Conservation (phyloP, 1,140 invertebrate genomes). For the Tigriopus japonicus region DNA sequence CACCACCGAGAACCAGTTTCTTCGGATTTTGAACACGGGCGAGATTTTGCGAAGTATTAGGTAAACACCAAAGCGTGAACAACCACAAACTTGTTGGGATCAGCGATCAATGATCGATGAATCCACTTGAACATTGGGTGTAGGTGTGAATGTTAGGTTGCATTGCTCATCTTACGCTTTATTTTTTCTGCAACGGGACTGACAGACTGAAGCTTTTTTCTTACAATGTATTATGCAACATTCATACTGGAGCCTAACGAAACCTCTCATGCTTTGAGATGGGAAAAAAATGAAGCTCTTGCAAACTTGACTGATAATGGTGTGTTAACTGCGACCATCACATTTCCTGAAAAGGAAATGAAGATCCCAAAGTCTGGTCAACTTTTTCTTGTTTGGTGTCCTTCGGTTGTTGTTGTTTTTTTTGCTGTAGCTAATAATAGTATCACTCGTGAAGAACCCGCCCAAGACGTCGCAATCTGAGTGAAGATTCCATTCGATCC, state of each 20-base stretch:
- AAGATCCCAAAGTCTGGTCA: too few species aligned
- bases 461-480: too few species aligned
- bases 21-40: slow-evolving; percentile 80
- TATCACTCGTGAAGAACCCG: too few species aligned
- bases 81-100: too few species aligned
- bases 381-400: too few species aligned
- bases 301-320: background rate
- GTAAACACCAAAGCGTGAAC: slow-evolving; percentile 31
- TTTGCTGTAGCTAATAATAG: too few species aligned
- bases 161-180: background rate
- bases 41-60: slow-evolving; percentile 85
- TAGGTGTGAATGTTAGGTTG: background rate
- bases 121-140: background rate
- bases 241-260: background rate
- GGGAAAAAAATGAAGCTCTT: background rate
- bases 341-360: too few species aligned
- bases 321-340: background rate
- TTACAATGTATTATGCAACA: background rate
- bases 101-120: too few species aligned
- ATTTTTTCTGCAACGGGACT: background rate
- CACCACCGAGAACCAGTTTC: slow-evolving; percentile 91
- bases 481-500: too few species aligned
- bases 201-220: background rate
- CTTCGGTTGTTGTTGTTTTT: too few species aligned
- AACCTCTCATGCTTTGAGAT: background rate